Evolutionary conservation across 2,888 invertebrate genomes (phyloP), one percentile per base, ranked within the genome.

Genomic region (Horisme vitalbata): DNA sequence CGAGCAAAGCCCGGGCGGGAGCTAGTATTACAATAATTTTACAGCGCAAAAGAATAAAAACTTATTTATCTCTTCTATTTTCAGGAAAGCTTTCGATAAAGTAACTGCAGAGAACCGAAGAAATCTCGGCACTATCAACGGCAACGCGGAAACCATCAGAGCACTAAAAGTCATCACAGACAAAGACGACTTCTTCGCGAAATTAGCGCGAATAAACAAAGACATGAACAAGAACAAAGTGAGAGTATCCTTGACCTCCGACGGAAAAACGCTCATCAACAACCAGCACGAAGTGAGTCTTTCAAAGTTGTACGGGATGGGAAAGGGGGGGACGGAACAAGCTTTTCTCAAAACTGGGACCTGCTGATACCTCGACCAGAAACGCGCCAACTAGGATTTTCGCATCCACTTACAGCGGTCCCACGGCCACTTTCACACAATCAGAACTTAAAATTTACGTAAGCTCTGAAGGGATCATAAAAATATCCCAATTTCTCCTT

Each of bases 61-160:
- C n/a, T n/a, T n/a, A n/a, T 12, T 12, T 8, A 14, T 20, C 4
- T 38, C 24, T 13, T 13, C 10, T 14, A 20, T 26, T 65, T 63
- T 21, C 54, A 84, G 86, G 45, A 83, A 75, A 71, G 78, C 75
- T n/a, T 84, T 84, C 41, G 74, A 75, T 24, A 83, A 82, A 61
- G 48, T 84, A 24, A 54, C 77, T 28, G 82, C 79, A 50, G 80
- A 83, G 57, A 81, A 84, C 0, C 67, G 81, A 3, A 59, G 72
- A 27, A 52, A 65, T 6, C 66, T 69, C 18, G 79, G 80, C 4
- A 63, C 78, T 10, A 55, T 64, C 4, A 56, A 60, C 48, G 84
- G 79, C 6, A 71, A 68, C 45, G 68, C 82, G 1, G 84, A 84
- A 58, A 74, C 87, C 0, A 86, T 87, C 48, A 66, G 65, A 46